Conservation (phyloP, 2,113 vertebrate genomes). For the Acrocephalus kingi region DNA sequence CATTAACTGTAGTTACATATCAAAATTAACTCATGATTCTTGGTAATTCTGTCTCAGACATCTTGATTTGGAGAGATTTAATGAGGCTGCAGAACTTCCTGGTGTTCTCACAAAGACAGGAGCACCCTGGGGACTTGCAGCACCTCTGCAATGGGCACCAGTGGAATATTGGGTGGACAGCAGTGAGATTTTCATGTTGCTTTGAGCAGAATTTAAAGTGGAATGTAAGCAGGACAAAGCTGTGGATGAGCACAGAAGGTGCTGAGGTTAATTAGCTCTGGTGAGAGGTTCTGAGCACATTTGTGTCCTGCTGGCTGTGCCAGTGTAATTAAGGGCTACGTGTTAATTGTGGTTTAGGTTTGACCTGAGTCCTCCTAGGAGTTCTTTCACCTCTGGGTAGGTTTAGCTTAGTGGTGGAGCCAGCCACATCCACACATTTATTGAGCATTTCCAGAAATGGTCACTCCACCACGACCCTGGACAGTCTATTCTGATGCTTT, state of each 20-base stretch:
- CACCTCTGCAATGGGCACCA: too few species aligned
- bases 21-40: neutral
- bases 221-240: neutral
- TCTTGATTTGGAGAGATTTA: neutral
- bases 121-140: neutral
- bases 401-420: neutral
- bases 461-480: neutral
- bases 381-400: neutral
- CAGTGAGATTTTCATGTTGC: neutral
- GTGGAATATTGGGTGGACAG: neutral
- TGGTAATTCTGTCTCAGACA: neutral
- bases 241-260: neutral
- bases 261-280: neutral
- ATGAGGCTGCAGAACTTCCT: rapidly evolving
- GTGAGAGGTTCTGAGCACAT: neutral
- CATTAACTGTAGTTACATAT: neutral
- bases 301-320: neutral
- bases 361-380: neutral
- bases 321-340: neutral
- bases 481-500: neutral
- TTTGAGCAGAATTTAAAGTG: neutral
- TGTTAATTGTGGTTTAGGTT: neutral
- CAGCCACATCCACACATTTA: neutral
- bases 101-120: neutral
- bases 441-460: neutral